Evolutionary conservation across 2,888 invertebrate species (phyloP), one percentile per base, ranked within the genome.

Genomic region (Aspidapion aeneum): DNA sequence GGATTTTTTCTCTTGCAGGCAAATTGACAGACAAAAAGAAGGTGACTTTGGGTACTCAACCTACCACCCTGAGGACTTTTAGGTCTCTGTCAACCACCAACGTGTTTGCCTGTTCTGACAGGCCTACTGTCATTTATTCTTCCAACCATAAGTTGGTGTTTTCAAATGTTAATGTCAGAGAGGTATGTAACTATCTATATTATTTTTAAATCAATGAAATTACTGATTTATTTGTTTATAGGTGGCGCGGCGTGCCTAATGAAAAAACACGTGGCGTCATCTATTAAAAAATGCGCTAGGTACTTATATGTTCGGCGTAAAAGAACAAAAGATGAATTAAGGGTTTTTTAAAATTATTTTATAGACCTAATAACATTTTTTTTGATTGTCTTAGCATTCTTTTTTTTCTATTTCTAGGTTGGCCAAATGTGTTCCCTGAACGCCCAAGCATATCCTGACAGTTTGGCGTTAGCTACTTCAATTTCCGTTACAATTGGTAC

Each of bases 121-220:
- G 98, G 58, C 98, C 98, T 0, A 98, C 98, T 0, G 98, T 99
- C 16, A 98, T 99, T 71, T 99, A 98, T 82, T 98, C 97, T 2
- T 96, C 96, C n/a, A 98, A 98, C 82, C 96, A 97, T 79, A 98
- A 98, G 80, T 85, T 98, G 35, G 97, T 98, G 1, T 98, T 98
- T 81, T 97, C 97, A n/a, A 98, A 98, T 81, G 98, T 97, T 1
- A 97, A 95, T 78, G 84, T 95, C 60, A 93, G 93, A 74, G 94
- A 94, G 79, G 35, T 35, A 35, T 12, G 35, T 35, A 35, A 7
- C 12, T 35, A 35, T n/a, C n/a, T n/a, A n/a, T n/a, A n/a, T n/a
- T n/a, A n/a, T n/a, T n/a, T n/a, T n/a, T n/a, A n/a, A n/a, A n/a
- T n/a, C n/a, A n/a, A n/a, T n/a, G n/a, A n/a, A n/a, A n/a, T n/a